phyloP scores from a whole-genome alignment of 2,797 vertebrate species.

The Euphonia xanthogaster region DNA sequence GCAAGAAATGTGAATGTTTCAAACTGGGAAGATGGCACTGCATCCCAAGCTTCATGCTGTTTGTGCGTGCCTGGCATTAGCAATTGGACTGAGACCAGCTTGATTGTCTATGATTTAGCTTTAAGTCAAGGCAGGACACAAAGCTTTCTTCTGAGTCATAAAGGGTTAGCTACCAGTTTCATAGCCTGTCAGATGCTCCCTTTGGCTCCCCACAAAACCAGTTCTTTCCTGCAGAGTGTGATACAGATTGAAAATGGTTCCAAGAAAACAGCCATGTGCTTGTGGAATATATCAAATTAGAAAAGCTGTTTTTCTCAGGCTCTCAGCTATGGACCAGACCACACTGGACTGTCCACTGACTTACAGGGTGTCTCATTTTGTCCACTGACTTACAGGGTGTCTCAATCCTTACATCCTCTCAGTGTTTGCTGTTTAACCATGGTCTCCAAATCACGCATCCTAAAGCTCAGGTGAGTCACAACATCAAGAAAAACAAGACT shows the following conservation, averaged over 20 bases:
- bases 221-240: not conserved
- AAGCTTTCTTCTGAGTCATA: not conserved
- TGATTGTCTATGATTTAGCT: not conserved
- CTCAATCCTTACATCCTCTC: not conserved
- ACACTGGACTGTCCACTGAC: not conserved
- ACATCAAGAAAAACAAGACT: slow-evolving; percentile 52
- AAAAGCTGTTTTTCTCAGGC: not conserved
- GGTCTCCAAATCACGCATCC: not conserved
- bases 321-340: not conserved
- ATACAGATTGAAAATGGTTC: not conserved
- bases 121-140: not conserved
- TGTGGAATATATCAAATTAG: not conserved
- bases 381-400: not conserved
- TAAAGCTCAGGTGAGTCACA: slow-evolving; percentile 50
- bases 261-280: not conserved
- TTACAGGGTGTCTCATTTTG: not conserved
- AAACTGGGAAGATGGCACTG: not conserved
- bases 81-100: not conserved
- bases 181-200: not conserved
- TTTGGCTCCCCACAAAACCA: not conserved
- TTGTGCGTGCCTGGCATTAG: not conserved
- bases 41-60: not conserved
- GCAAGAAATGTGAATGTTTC: not conserved
- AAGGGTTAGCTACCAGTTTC: not conserved
- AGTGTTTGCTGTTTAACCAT: not conserved